Percentiles rank a stretch among this genome's conserved stretches.
Conservation (phyloP, 2,888 invertebrate genomes). For the Caradrina kadenii region DNA sequence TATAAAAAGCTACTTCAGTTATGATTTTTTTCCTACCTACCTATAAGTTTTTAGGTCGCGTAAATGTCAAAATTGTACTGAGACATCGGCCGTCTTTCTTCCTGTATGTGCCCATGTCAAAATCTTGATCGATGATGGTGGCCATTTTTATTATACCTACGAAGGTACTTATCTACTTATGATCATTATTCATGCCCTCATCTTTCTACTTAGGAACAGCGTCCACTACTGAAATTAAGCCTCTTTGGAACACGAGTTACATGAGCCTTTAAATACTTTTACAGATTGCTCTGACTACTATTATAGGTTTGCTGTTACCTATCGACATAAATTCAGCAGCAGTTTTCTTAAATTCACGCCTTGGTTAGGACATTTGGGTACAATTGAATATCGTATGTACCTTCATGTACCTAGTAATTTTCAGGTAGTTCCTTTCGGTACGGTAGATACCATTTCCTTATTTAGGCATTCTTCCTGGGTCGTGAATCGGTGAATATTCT, state of each 20-base stretch:
- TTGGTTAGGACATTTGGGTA: conserved; percentile 4
- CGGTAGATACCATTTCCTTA: conserved; percentile 27
- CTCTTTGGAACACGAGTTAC: no score
- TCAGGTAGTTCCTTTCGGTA: conserved; percentile 2
- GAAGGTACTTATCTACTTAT: not conserved
- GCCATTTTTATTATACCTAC: not conserved
- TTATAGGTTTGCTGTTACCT: no score
- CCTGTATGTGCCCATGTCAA: not conserved
- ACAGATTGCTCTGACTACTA: no score
- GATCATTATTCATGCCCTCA: not conserved
- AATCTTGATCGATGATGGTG: not conserved
- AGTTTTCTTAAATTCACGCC: not conserved
- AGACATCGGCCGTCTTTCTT: not conserved
- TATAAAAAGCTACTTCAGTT: not conserved
- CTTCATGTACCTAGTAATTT: conserved; percentile 7
- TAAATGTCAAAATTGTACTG: not conserved
- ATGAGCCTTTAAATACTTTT: no score
- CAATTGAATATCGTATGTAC: not conserved
- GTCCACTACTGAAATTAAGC: not conserved
- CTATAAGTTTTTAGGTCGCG: not conserved
- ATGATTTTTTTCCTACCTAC: not conserved
- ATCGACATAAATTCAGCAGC: no score
- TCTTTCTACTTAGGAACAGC: not conserved
- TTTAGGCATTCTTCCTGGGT: conserved; percentile 28
- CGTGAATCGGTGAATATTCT: conserved; percentile 40